Conservation (phyloP, 2,888 invertebrate genomes). For the Dasypolia templi region DNA sequence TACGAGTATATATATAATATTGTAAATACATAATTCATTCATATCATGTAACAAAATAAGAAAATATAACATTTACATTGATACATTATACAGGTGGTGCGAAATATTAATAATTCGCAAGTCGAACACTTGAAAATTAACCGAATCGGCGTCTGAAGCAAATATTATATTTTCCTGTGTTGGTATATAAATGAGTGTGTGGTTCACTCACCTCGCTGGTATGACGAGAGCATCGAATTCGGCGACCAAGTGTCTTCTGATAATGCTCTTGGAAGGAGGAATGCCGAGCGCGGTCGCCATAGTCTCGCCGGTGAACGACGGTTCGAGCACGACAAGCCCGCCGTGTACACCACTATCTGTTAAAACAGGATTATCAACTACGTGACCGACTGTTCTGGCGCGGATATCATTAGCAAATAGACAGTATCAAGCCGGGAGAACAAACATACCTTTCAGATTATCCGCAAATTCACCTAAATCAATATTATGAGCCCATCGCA, state of each 20-base stretch:
- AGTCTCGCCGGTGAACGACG: constrained; percentile 98
- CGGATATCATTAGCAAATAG: constrained; percentile 41
- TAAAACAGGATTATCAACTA: constrained; percentile 56
- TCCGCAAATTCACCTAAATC: constrained; percentile 98
- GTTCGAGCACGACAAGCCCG: constrained; percentile 97
- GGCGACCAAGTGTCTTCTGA: constrained; percentile 96
- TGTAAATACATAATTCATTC: constrained; percentile 57
- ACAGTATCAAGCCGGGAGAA: constrained; percentile 34
- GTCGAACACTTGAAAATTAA: constrained; percentile 52
- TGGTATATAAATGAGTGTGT: constrained; percentile 38
- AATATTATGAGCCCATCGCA: constrained; percentile 98
- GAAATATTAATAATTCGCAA: constrained; percentile 47
- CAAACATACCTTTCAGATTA: constrained; percentile 94
- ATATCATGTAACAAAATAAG: constrained; percentile 46
- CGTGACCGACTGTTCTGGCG: constrained; percentile 28
- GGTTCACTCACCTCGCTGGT: constrained; percentile 95
- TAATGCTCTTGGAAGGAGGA: constrained; percentile 97
- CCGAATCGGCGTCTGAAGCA: constrained; percentile 62
- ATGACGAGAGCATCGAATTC: constrained; percentile 97
- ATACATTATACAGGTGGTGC: constrained; percentile 45
- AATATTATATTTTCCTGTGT: constrained; percentile 75
- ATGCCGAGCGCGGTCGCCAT: constrained; percentile 98
- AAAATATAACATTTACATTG: constrained; percentile 74
- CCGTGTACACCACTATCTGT: constrained; percentile 98
- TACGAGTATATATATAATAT: constrained; percentile 44